phyloP scores from a whole-genome alignment of 1,140 invertebrate species.

The Magallana gigas region DNA sequence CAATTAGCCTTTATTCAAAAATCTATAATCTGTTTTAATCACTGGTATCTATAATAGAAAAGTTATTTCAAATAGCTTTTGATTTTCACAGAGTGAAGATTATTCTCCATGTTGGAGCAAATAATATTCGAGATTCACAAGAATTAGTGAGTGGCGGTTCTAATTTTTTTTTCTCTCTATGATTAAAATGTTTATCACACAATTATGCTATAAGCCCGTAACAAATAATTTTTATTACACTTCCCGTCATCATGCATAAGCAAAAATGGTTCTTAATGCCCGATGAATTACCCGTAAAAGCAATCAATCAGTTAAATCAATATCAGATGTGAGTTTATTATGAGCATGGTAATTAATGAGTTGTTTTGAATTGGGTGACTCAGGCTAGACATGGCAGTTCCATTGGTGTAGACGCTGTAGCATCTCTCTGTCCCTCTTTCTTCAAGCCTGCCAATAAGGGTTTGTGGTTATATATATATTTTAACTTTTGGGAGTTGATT shows the following conservation, averaged over 20 bases:
- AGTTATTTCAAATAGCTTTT: constrained; percentile 59
- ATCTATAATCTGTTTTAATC: no score
- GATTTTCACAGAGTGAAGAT: constrained; percentile 75
- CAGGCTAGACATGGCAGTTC: constrained; percentile 88
- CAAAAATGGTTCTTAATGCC: no score
- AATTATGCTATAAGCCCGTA: no score
- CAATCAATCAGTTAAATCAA: background rate
- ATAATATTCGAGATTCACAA: constrained; percentile 85
- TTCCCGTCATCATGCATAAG: no score
- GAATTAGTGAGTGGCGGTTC: constrained; percentile 82
- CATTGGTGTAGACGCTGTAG: constrained; percentile 85
- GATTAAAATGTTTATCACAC: no score
- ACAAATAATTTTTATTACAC: no score
- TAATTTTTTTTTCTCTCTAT: no score
- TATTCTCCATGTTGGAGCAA: constrained; percentile 89
- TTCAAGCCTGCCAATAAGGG: constrained; percentile 84
- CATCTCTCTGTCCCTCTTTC: constrained; percentile 89
- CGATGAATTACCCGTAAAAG: background rate
- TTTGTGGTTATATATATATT: constrained; percentile 41
- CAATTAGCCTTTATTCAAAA: no score
- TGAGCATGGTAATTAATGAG: constrained; percentile 3
- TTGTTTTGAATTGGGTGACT: no score
- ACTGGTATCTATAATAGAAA: no score
- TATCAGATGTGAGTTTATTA: background rate
- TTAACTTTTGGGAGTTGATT: no score